phyloP scores from a whole-genome alignment of 2,113 vertebrate genomes.

The Brienomyrus longianalis region DNA sequence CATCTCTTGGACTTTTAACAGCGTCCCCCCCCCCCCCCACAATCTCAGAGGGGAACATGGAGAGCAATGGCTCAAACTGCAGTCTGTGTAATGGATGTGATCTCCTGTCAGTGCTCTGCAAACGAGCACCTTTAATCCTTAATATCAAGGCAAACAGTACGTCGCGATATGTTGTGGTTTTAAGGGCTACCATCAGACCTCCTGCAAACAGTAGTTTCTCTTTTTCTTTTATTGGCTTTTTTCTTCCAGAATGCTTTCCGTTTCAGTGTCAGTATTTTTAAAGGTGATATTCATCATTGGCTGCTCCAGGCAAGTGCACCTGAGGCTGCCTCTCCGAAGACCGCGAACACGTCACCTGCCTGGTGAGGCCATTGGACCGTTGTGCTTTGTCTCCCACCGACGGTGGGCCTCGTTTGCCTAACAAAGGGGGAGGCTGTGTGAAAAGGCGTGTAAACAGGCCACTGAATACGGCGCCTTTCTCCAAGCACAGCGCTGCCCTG shows the following conservation, averaged over 20 bases:
- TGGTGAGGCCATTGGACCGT: neutral
- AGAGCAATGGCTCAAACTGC: neutral
- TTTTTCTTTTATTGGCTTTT: neutral
- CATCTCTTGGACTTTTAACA: neutral
- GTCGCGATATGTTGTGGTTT: neutral
- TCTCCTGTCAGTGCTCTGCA: neutral
- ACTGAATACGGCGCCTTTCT: neutral
- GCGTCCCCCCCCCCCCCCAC: neutral
- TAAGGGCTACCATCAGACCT: neutral
- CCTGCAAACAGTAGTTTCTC: neutral
- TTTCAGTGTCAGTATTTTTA: neutral
- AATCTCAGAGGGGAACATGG: neutral
- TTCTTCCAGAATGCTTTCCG: neutral
- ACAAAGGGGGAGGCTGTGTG: neutral
- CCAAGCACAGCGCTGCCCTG: neutral
- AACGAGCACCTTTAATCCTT: neutral
- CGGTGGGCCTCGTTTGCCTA: neutral
- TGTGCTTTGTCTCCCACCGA: neutral
- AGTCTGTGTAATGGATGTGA: neutral
- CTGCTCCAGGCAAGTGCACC: neutral
- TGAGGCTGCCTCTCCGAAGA: neutral
- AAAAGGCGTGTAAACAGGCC: neutral
- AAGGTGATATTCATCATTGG: neutral
- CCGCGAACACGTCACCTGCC: neutral
- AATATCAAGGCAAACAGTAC: neutral